phyloP scores from a whole-genome alignment of 2,888 invertebrate genomes.

The Melitaea athalia region DNA sequence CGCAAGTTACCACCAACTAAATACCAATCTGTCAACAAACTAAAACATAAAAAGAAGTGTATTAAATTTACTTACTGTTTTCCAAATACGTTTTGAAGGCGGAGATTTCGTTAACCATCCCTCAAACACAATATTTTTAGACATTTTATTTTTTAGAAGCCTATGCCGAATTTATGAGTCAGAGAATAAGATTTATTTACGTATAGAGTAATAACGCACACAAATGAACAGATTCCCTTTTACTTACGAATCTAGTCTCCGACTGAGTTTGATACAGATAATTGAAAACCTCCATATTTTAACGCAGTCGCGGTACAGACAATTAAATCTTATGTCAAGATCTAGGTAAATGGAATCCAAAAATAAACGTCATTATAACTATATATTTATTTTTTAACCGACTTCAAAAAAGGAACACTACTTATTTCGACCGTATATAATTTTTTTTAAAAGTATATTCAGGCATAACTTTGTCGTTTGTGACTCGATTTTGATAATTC shows the following conservation, averaged over 20 bases:
- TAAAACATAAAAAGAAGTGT: conserved; percentile 37
- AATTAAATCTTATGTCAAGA: conserved; percentile 4
- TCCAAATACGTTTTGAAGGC: conserved; percentile 94
- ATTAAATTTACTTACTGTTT: conserved; percentile 89
- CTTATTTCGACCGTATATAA: too few relatives aligned
- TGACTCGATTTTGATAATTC: too few relatives aligned
- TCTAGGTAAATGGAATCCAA: background rate
- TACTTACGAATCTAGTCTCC: conserved; percentile 22
- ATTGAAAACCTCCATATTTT: conserved; percentile 14
- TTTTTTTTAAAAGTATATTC: too few relatives aligned
- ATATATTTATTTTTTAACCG: background rate
- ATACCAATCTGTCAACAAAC: conserved; percentile 61
- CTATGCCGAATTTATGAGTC: conserved; percentile 52
- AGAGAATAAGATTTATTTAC: conserved; percentile 51
- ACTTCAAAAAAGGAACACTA: too few relatives aligned
- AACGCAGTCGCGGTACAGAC: conserved; percentile 5
- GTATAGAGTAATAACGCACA: conserved; percentile 43
- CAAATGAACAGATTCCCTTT: conserved; percentile 38
- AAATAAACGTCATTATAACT: background rate
- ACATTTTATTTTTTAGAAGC: conserved; percentile 59
- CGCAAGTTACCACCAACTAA: conserved; percentile 37
- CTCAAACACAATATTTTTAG: conserved; percentile 90
- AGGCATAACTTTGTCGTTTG: too few relatives aligned
- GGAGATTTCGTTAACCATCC: conserved; percentile 98
- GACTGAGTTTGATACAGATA: conserved; percentile 29